Evolutionary conservation across 2,113 vertebrate genomes (phyloP), one percentile per base, ranked within the genome.

Genomic region (Pygoscelis antarcticus): DNA sequence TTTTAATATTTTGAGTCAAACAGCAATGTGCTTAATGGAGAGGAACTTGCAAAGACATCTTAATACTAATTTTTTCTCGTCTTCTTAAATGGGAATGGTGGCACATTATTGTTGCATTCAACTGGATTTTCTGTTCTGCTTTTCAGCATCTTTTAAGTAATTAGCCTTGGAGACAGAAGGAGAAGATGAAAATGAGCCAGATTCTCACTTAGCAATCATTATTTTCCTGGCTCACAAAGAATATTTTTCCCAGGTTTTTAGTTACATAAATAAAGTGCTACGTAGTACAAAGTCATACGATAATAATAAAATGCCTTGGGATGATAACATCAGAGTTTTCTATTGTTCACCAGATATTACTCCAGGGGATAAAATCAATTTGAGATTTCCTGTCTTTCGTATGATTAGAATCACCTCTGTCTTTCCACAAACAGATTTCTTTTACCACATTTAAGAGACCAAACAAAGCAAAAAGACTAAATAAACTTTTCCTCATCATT

Each of bases 271-370:
- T 51, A 52, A 65, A 84, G 51, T 44, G 13, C 30, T 87, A 72
- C 0, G 0, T 44, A 89, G 22, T 46, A 16, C 46, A 68, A 91
- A 84, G 40, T 69, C 82, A 86, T 58, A 77, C 36, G 60, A 51
- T 80, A 87, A 86, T 80, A 89, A 60, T 65, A 87, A 87, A 85
- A 85, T 77, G 46, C 17, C 27, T 81, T 83, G 62, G 66, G 55
- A 78, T 61, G 38, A 92, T 74, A 83, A 87, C 20, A 77, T 80
- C 85, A 58, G n/a, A 32, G 42, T 90, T 87, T 87, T 92, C 76
- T 38, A 80, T 95, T 96, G 85, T 94, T 96, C 34, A 14, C 26
- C 27, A 90, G 49, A 69, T 85, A 81, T 62, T 94, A 77, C 90
- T 90, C 85, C 75, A 86, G 85, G 51, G 79, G 10, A 88, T 83